These are phyloP conservation scores for Halesus radiatus DNA, from an alignment of 1,140 invertebrate species.

Conservation along the genomic window DNA sequence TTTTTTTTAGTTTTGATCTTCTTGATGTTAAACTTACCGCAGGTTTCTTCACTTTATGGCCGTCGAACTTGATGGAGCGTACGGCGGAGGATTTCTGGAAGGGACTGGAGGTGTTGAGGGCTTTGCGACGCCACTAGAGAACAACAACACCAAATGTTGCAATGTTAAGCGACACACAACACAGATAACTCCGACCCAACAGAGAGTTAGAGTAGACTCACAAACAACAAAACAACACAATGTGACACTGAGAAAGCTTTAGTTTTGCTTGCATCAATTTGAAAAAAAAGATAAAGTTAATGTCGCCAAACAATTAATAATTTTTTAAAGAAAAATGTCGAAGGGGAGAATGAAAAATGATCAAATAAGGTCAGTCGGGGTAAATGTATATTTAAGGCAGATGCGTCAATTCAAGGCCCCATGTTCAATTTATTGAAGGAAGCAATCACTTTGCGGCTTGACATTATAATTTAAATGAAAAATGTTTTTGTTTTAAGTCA, in stretches of 20 bases:
- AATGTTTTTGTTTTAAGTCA: too few species aligned
- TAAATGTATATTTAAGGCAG: too few species aligned
- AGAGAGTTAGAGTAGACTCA: neutral
- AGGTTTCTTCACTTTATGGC: slow-evolving; percentile 26
- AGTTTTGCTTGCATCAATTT: neutral
- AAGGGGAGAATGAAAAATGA: too few species aligned
- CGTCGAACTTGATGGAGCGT: slow-evolving; percentile 50
- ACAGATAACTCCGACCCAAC: neutral
- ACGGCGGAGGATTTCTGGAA: slow-evolving; percentile 44
- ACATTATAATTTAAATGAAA: too few species aligned
- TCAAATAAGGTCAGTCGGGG: too few species aligned
- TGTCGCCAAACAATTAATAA: too few species aligned
- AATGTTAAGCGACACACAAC: slow-evolving; percentile 33
- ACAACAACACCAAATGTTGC: slow-evolving; percentile 38
- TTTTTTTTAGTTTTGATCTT: too few species aligned
- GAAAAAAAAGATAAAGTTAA: too few species aligned
- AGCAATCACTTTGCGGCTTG: too few species aligned
- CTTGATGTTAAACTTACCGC: slow-evolving; percentile 10
- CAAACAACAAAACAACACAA: neutral
- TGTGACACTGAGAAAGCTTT: neutral
- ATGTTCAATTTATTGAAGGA: too few species aligned
- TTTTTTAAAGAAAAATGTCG: too few species aligned
- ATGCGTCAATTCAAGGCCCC: too few species aligned
- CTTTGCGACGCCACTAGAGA: slow-evolving; percentile 38
- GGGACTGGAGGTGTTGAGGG: slow-evolving; percentile 23